Conservation (phyloP, 2,888 invertebrate species). For the Cephus pulcher region DNA sequence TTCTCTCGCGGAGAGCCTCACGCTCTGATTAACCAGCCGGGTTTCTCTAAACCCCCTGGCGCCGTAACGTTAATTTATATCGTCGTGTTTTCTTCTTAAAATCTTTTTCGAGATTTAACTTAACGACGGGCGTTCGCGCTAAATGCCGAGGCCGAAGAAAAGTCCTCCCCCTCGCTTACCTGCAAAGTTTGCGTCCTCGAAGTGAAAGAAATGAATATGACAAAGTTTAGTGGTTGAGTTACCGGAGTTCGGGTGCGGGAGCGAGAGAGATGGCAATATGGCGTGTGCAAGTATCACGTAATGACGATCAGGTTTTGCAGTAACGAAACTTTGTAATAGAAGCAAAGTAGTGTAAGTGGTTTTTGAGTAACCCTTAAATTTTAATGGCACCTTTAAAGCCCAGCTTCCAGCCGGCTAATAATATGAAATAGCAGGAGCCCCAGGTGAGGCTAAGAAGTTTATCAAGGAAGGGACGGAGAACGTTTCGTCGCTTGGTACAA, state of each 20-base stretch:
- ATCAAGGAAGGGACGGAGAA: background rate
- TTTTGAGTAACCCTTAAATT: background rate
- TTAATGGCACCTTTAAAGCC: background rate
- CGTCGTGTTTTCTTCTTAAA: constrained; percentile 29
- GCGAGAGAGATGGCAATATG: background rate
- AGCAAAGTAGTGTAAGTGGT: background rate
- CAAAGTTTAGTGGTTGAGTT: background rate
- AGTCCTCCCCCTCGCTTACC: background rate
- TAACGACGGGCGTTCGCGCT: constrained; percentile 22
- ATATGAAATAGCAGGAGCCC: background rate
- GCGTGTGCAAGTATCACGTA: background rate
- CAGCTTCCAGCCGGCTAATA: background rate
- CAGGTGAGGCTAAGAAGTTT: constrained; percentile 8
- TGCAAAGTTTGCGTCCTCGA: background rate
- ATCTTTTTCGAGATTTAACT: constrained; percentile 34
- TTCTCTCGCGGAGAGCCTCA: background rate
- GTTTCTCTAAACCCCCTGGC: constrained; percentile 6
- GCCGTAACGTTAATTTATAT: constrained; percentile 29
- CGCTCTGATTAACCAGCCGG: constrained; percentile 27
- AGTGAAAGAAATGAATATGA: background rate
- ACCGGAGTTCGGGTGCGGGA: background rate
- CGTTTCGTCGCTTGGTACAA: background rate
- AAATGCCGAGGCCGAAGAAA: constrained; percentile 22
- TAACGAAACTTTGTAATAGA: constrained; percentile 25
- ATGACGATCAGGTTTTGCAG: constrained; percentile 22